Base-by-base conservation (phyloP, 1,140 invertebrate species). In the Daktulosphaira vitifoliae region DNA sequence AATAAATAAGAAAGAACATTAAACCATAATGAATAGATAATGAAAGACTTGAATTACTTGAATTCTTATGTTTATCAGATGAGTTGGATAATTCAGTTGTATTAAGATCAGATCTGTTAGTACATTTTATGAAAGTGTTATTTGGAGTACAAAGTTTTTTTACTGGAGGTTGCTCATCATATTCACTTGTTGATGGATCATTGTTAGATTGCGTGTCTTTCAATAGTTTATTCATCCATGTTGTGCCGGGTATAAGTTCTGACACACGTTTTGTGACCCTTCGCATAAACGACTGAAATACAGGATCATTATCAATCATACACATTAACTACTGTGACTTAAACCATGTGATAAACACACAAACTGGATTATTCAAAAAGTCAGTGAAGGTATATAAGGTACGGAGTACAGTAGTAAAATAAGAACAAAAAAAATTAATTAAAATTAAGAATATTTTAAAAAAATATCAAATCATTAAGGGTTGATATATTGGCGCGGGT, bases 191-290 rank as follows among this genome's bases (percentile, higher is more conserved):
- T 4, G 39, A 16, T 6, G 39, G 25, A 16, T 48, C 42, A 44
- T 62, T 25, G 11, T n/a, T 16, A 2, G 42, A 16, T 6, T 26
- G 42, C 11, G 56, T 3, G n/a, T 62, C 56, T 6, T 25, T 18
- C 16, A 69, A 46, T 59, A 69, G 65, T 33, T 48, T 51, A 29
- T 64, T 69, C 16, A 70, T 50, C 69, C 68, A 70, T 22, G 69
- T 50, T n/a, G 51, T 29, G 37, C 69, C 66, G 3, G 69, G 69
- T 16, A 70, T 38, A 2, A 70, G 51, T 22, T 64, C 66, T 20
- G 67, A 62, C 51, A 71, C 64, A 15, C 68, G 68, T 64, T 54
- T 65, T 2, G 66, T 56, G 20, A 68, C 62, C 39, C 62, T 65
- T 8, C 37, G 26, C 11, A 70, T 62, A 59, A 68, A 67, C 4